phyloP scores from a whole-genome alignment of 2,113 vertebrate species.

The Eolophus roseicapilla region DNA sequence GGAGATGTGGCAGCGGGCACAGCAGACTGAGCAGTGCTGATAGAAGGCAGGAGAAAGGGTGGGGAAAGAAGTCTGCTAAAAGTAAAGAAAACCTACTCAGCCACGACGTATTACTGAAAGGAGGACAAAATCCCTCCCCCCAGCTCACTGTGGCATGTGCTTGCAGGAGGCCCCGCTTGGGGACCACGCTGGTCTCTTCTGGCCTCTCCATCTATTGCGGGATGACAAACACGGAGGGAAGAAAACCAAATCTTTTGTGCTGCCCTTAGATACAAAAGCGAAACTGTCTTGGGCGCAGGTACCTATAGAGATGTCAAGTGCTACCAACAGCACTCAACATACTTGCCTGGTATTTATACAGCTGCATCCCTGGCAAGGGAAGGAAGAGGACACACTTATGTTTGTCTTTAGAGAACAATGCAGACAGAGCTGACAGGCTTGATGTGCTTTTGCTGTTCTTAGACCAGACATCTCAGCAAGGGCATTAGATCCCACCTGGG shows the following conservation, averaged over 20 bases:
- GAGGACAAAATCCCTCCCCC: not conserved
- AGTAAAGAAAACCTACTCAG: not conserved
- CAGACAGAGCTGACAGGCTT: not conserved
- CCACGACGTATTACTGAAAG: not conserved
- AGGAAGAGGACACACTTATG: not conserved
- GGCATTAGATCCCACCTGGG: not conserved
- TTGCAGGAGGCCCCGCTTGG: not conserved
- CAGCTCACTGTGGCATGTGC: not conserved
- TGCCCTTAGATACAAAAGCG: not conserved
- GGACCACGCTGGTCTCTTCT: not conserved
- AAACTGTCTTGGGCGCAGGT: fast-evolving
- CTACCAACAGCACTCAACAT: not conserved
- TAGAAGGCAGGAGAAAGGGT: not conserved
- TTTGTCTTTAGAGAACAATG: not conserved
- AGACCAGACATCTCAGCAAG: not conserved
- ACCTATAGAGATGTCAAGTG: not conserved
- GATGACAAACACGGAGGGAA: not conserved
- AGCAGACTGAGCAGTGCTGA: not conserved
- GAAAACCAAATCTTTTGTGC: not conserved
- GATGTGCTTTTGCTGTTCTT: not conserved
- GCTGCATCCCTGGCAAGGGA: not conserved
- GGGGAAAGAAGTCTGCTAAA: not conserved
- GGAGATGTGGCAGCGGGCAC: fast-evolving
- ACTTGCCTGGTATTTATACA: not conserved
- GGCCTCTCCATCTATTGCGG: not conserved